Evolutionary conservation across 2,888 invertebrate genomes (phyloP), one percentile per base, ranked within the genome.

Genomic region (Diplazon laetatorius): DNA sequence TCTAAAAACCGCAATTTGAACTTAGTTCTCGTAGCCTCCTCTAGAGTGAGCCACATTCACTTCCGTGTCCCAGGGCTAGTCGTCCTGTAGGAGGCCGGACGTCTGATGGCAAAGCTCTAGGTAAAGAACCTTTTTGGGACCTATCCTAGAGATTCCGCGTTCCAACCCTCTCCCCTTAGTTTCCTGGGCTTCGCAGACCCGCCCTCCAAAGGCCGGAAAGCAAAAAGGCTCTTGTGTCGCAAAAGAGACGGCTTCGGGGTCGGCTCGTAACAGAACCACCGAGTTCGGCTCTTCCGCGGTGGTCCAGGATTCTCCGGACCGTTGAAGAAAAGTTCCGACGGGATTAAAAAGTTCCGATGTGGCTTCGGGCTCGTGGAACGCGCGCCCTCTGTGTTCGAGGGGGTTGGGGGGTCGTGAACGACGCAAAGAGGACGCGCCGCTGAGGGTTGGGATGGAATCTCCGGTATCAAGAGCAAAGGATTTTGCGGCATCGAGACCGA

Each of bases 401-500:
- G n/a, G n/a, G n/a, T 72, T 78, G 78, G 71, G 6, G 69, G 77
- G 20, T 55, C 16, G 25, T n/a, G 80, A 77, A 63, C 48, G 52
- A 14, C 60, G 18, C 20, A 48, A 35, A 48, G 65, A 65, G 50
- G 16, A n/a, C 37, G 62, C 30, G 44, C n/a, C 25, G 22, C 48
- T 30, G 37, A 35, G 39, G 46, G 65, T 55, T 60, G 2, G n/a
- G 48, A 60, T 22, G 39, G 30, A 52, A 42, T 50, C 50, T 66
- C 79, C 72, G 75, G 60, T 42, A 30, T 10, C 14, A 39, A 37
- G 44, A 69, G 60, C 57, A 60, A 74, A 74, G 70, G 57, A 63
- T 68, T 70, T 74, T 65, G 46, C 73, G 80, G 79, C 66, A 73
- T 81, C 75, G 80, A 81, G 78, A 82, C 76, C 71, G 80, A 82